phyloP scores from a whole-genome alignment of 2,888 invertebrate genomes.

The Neoaliturus tenellus region DNA sequence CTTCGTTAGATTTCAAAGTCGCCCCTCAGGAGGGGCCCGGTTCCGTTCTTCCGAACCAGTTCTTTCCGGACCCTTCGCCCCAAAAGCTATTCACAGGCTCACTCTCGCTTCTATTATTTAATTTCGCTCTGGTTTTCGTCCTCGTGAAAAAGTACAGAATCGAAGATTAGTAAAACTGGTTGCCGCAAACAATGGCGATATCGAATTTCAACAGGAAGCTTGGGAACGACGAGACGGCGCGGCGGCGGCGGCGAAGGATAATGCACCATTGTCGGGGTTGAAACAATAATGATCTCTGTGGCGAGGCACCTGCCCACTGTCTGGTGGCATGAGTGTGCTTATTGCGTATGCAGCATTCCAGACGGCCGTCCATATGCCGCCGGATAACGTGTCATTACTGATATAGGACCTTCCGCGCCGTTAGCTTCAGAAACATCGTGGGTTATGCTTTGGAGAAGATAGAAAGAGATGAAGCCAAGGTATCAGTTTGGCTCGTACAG shows the following conservation, averaged over 20 bases:
- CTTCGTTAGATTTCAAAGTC: constrained; percentile 38
- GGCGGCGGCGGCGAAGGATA: constrained; percentile 9
- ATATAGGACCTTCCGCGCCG: too few species aligned
- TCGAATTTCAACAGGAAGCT: constrained; percentile 30
- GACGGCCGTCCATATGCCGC: too few species aligned
- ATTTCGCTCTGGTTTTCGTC: constrained; percentile 56
- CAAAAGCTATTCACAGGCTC: constrained; percentile 39
- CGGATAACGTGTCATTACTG: too few species aligned
- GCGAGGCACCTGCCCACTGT: background rate
- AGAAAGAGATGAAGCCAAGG: too few species aligned
- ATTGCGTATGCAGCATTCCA: too few species aligned
- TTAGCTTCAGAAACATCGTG: too few species aligned
- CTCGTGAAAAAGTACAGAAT: constrained; percentile 48
- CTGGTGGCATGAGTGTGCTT: too few species aligned
- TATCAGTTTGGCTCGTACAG: too few species aligned
- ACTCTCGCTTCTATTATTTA: constrained; percentile 51
- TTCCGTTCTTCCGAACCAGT: constrained; percentile 57
- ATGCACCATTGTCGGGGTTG: constrained; percentile 35
- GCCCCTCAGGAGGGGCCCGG: background rate
- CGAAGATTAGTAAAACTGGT: constrained; percentile 52
- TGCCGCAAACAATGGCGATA: constrained; percentile 30
- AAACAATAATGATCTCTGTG: background rate
- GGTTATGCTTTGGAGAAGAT: too few species aligned
- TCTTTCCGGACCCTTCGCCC: constrained; percentile 47
- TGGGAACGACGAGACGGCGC: constrained; percentile 17